phyloP scores from a whole-genome alignment of 2,797 vertebrate species.

The Melanotaenia parkinsoni region DNA sequence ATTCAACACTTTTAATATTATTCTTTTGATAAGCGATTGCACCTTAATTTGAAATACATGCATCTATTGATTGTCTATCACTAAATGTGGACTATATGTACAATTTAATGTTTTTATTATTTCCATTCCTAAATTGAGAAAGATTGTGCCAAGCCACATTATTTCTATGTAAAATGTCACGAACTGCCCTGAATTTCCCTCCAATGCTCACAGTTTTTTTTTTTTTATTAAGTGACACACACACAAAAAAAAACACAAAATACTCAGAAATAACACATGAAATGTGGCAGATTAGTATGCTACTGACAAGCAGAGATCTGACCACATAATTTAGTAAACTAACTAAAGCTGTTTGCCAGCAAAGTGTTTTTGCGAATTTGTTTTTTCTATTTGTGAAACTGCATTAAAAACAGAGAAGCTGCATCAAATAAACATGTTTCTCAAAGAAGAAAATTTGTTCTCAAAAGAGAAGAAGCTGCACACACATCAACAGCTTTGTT shows the following conservation, averaged over 20 bases:
- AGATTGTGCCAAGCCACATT: neutral
- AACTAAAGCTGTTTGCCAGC: neutral
- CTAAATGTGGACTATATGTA: neutral
- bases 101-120: neutral
- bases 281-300: neutral
- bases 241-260: neutral
- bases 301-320: neutral
- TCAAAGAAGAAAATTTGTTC: neutral
- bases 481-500: neutral
- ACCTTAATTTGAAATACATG: neutral
- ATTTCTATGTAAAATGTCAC: neutral
- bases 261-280: neutral
- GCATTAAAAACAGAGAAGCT: neutral
- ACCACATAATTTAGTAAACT: neutral
- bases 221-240: neutral
- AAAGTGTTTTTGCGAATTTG: no score
- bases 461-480: neutral
- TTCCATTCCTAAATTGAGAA: neutral
- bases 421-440: neutral
- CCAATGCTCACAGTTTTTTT: neutral
- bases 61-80: slow-evolving; percentile 40
- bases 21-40: neutral
- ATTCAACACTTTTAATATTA: neutral
- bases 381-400: no score
- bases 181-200: neutral